Conservation (phyloP, 2,113 vertebrate species). For the Globicephala melas region DNA sequence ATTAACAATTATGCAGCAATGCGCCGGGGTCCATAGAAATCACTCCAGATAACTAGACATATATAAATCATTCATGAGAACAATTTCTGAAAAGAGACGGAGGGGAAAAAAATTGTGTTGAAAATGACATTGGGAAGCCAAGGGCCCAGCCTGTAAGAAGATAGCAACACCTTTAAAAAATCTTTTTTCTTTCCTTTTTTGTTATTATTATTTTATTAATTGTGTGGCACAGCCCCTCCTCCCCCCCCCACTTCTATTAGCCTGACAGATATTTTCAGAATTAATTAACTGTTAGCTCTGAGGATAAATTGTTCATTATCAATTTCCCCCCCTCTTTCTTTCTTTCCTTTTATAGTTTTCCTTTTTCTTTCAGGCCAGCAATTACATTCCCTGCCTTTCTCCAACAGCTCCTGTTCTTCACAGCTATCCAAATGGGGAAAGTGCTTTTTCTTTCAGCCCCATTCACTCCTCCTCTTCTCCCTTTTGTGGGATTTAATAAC, state of each 20-base stretch:
- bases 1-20: conserved; percentile 99
- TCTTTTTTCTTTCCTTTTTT: conserved; percentile 78
- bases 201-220: conserved; percentile 88
- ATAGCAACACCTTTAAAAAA: conserved; percentile 88
- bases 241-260: conserved; percentile 76
- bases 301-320: conserved; percentile 89
- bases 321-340: conserved; percentile 78
- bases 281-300: conserved; percentile 91
- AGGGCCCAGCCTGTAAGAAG: conserved; percentile 87
- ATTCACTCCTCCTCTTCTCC: conserved; percentile 85
- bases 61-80: conserved; percentile 99
- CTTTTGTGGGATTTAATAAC: conserved; percentile 90
- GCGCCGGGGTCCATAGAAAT: conserved; percentile 99
- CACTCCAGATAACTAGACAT: conserved; percentile 99
- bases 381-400: conserved; percentile 86
- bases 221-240: conserved; percentile 77
- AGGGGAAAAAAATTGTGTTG: conserved; percentile 87
- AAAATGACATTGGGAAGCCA: conserved; percentile 92
- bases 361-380: conserved; percentile 84
- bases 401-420: conserved; percentile 83
- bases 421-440: conserved; percentile 88
- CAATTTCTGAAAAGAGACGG: conserved; percentile 93
- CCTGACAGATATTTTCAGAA: conserved; percentile 90
- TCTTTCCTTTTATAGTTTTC: conserved; percentile 83
- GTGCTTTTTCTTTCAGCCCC: conserved; percentile 85